Percentiles rank a stretch among this genome's conserved stretches.
These are phyloP conservation scores for Dioctria rufipes DNA, from an alignment of 2,888 invertebrate genomes.

Conservation along the genomic window DNA sequence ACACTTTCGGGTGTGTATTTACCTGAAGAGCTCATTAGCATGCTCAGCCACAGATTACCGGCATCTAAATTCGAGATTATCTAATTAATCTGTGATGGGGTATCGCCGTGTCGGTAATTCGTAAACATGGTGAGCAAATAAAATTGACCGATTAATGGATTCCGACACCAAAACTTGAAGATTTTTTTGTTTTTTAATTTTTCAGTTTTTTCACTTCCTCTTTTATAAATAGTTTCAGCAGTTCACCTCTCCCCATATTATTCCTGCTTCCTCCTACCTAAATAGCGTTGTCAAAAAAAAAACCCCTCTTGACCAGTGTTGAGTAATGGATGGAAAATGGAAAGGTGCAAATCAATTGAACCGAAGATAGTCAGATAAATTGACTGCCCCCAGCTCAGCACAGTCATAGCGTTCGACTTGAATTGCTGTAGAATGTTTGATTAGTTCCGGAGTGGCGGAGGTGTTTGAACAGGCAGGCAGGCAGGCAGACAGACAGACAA, in stretches of 20 bases:
- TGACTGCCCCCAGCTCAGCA: neutral
- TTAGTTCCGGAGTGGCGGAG: constrained; percentile 7
- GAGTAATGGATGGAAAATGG: neutral
- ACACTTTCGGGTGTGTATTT: constrained; percentile 48
- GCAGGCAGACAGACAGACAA: neutral
- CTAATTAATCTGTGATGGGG: constrained; percentile 36
- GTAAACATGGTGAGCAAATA: constrained; percentile 32
- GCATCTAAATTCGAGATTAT: constrained; percentile 43
- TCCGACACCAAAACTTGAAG: constrained; percentile 4
- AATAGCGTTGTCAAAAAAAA: neutral
- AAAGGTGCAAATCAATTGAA: neutral
- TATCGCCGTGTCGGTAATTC: neutral
- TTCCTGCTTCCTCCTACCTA: neutral
- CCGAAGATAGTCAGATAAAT: neutral
- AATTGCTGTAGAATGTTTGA: constrained; percentile 20
- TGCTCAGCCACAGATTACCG: constrained; percentile 44
- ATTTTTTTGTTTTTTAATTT: no score
- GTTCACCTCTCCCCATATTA: neutral
- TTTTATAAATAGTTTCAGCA: no score
- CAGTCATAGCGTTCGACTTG: neutral
- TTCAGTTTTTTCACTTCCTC: no score
- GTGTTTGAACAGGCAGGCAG: neutral
- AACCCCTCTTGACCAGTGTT: no score
- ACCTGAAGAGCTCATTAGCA: constrained; percentile 40
- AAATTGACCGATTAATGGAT: neutral